These are phyloP conservation scores for Cercopithecus mona DNA, from an alignment of 2,113 vertebrate species.

Conservation along the genomic window DNA sequence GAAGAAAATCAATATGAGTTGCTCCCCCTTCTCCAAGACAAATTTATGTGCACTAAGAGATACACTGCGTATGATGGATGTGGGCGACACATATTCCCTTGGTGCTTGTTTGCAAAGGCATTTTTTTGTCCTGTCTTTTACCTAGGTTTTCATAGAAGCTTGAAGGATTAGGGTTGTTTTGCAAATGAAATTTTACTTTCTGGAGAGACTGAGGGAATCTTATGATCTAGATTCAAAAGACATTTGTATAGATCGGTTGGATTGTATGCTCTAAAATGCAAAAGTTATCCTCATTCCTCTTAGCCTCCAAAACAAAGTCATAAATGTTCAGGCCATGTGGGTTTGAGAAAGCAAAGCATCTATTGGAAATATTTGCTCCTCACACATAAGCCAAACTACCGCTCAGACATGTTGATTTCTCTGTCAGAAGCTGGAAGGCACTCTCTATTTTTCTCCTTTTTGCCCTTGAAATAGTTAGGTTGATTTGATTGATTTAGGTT, in stretches of 20 bases:
- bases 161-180: slow-evolving; percentile 46
- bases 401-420: background rate
- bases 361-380: background rate
- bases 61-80: background rate
- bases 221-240: background rate
- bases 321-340: background rate
- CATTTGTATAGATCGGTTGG: background rate
- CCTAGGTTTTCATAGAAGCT: background rate
- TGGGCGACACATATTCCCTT: slow-evolving; percentile 1
- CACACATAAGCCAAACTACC: background rate
- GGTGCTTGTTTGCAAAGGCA: background rate
- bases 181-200: slow-evolving; percentile 18
- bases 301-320: background rate
- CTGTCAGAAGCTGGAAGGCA: slow-evolving; percentile 48
- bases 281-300: background rate
- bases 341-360: background rate
- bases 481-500: slow-evolving; percentile 64
- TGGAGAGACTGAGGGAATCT: background rate
- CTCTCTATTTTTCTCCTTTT: slow-evolving; percentile 41
- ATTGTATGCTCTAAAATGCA: background rate
- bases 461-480: slow-evolving; percentile 64
- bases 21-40: background rate
- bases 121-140: slow-evolving; percentile 17
- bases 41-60: slow-evolving; percentile 29
- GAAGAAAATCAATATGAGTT: slow-evolving; percentile 31